A percentile compares a stretch with the other conserved stretches of the same genome.
Conservation (phyloP, 2,113 vertebrate genomes). For the Apteryx mantelli region DNA sequence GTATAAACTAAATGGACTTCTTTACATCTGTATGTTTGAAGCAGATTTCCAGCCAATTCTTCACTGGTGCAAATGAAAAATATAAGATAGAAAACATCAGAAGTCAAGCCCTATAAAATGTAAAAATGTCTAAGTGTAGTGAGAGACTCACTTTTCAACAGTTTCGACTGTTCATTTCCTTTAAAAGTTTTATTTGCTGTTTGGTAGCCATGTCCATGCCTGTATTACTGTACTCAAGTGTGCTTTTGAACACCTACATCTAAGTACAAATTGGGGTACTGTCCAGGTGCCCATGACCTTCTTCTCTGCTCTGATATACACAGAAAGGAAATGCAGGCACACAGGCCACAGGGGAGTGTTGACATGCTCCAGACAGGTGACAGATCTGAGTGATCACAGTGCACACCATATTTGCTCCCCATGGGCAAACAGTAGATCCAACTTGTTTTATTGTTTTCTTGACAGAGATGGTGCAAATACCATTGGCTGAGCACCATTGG, state of each 20-base stretch:
- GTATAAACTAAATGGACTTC: not conserved
- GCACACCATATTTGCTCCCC: not conserved
- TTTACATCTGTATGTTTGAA: not conserved
- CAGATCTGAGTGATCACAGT: not conserved
- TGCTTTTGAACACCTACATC: not conserved
- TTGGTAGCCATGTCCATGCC: not conserved
- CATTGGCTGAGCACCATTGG: not conserved
- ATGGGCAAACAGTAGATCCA: not conserved
- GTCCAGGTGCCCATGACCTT: accelerated
- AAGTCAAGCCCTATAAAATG: not conserved
- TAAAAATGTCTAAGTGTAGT: not conserved
- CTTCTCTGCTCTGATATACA: not conserved
- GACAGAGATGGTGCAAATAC: not conserved
- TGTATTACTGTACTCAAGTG: not conserved
- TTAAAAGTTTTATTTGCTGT: not conserved
- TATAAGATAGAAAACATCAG: not conserved
- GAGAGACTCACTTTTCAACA: not conserved
- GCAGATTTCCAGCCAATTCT: not conserved
- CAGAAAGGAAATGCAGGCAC: not conserved
- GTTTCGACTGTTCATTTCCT: not conserved
- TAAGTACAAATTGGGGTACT: not conserved
- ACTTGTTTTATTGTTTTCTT: not conserved
- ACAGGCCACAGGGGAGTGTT: too few species aligned
- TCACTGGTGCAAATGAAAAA: not conserved
- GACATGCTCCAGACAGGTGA: not conserved